These are phyloP conservation scores for Lysandra bellargus DNA, from an alignment of 2,888 invertebrate species.

Conservation along the genomic window DNA sequence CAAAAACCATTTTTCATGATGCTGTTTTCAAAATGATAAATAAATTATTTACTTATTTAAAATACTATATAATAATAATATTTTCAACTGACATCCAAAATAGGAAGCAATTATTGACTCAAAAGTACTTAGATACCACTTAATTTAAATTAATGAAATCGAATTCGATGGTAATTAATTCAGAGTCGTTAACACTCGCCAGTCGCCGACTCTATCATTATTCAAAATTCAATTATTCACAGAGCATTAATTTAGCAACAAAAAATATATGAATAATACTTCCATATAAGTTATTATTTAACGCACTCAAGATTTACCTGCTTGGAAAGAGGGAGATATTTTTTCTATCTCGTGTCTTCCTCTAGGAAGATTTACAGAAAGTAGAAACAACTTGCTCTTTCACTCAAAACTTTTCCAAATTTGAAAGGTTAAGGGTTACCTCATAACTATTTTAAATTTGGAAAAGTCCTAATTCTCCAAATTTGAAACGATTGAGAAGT, in stretches of 20 bases:
- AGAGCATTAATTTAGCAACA: not conserved
- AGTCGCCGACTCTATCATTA: constrained; percentile 5
- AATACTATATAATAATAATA: too few relatives aligned
- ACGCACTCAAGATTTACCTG: not conserved
- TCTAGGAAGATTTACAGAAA: not conserved
- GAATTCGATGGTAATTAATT: not conserved
- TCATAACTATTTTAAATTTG: too few relatives aligned
- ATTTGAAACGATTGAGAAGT: not conserved
- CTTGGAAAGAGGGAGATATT: not conserved
- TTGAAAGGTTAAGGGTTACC: too few relatives aligned
- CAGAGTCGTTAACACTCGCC: not conserved
- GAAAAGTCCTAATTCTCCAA: too few relatives aligned
- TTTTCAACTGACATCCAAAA: too few relatives aligned
- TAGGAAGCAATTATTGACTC: not conserved
- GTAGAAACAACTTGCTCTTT: not conserved
- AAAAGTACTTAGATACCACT: too few relatives aligned
- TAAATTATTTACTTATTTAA: too few relatives aligned
- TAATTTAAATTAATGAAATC: not conserved
- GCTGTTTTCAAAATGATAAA: too few relatives aligned
- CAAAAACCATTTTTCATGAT: too few relatives aligned
- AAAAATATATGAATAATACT: not conserved
- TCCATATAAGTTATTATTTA: not conserved
- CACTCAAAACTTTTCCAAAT: not conserved
- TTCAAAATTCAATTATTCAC: constrained; percentile 29
- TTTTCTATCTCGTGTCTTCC: not conserved